Evolutionary conservation across 2,888 invertebrate genomes (phyloP).

Genomic region (Lithophane ornitopus): DNA sequence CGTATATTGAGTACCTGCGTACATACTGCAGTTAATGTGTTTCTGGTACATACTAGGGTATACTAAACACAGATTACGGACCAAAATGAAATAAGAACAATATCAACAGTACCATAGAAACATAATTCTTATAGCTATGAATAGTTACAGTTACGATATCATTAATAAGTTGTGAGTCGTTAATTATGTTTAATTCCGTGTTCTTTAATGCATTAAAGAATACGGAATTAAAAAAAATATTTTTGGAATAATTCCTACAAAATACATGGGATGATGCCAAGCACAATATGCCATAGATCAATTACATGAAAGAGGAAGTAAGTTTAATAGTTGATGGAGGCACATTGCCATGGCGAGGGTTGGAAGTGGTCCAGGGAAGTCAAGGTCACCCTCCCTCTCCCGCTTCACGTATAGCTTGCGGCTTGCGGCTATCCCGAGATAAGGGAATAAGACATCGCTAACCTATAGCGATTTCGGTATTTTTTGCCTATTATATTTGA

Average conservation of each 20-base stretch:
- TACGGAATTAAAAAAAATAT: no score
- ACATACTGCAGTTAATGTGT: not conserved
- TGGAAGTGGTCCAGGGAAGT: slow-evolving; percentile 41
- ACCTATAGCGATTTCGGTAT: no score
- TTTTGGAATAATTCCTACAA: slow-evolving; percentile 3
- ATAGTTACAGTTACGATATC: not conserved
- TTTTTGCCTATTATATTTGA: no score
- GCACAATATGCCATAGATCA: slow-evolving; percentile 6
- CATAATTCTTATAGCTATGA: no score
- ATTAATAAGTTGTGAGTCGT: no score
- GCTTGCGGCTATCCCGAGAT: not conserved
- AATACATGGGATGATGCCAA: slow-evolving; percentile 10
- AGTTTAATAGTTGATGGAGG: not conserved
- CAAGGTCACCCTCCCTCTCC: slow-evolving; percentile 27
- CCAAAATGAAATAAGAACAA: not conserved
- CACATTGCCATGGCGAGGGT: slow-evolving; percentile 22
- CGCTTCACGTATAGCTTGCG: not conserved
- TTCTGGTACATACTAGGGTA: not conserved
- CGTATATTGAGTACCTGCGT: not conserved
- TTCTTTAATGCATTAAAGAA: no score
- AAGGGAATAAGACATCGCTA: no score
- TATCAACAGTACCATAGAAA: not conserved
- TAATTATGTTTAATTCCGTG: no score
- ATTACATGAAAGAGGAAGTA: not conserved
- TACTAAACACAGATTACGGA: not conserved